Percentiles rank a stretch among this genome's conserved stretches.
Evolutionary conservation across 2,888 invertebrate genomes (phyloP).

Genomic region (Lycocerus yunnanus): DNA sequence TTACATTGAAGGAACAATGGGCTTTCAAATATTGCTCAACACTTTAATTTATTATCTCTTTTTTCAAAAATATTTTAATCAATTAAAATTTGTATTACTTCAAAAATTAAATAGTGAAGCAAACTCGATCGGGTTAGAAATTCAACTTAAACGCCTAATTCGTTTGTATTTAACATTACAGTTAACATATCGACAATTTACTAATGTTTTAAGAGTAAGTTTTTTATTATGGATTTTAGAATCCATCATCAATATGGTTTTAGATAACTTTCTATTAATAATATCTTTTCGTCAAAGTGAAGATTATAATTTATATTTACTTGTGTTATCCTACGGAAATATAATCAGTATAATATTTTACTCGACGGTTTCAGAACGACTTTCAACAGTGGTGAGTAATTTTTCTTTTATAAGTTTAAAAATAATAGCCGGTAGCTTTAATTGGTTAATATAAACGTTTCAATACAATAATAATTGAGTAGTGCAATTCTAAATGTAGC

Average conservation of each 20-base stretch:
- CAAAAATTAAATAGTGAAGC: neutral
- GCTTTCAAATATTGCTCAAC: neutral
- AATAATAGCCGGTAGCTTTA: too few species aligned
- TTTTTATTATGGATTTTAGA: neutral
- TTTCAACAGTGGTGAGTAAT: neutral
- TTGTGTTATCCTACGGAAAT: neutral
- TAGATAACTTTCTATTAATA: neutral
- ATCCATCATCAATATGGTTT: neutral
- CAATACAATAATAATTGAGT: too few species aligned
- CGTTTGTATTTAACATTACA: neutral
- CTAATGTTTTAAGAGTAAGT: neutral
- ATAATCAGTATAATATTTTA: neutral
- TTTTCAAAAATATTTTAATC: neutral
- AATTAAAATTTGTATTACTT: neutral
- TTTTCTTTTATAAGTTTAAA: too few species aligned
- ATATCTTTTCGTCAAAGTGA: neutral
- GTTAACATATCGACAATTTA: constrained; percentile 1
- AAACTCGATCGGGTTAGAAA: neutral
- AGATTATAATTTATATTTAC: neutral
- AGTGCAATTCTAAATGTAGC: too few species aligned
- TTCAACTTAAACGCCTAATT: neutral
- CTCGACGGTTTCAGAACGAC: neutral
- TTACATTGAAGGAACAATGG: neutral
- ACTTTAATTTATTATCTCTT: neutral
- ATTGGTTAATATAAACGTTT: too few species aligned